Conservation (phyloP, 2,113 vertebrate species). For the Hylia prasina region DNA sequence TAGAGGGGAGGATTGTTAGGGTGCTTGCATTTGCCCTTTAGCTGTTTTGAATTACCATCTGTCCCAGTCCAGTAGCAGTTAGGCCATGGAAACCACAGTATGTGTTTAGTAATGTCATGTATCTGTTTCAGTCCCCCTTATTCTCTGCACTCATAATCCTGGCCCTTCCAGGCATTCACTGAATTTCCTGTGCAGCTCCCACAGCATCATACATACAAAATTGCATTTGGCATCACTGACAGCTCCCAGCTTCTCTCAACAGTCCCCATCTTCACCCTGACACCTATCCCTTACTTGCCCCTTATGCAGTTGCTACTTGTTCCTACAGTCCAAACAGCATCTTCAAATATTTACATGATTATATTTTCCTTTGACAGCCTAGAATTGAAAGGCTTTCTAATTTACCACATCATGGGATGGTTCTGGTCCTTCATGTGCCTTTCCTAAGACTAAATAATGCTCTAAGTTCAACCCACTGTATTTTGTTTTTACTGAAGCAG, state of each 20-base stretch:
- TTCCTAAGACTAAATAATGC: background rate
- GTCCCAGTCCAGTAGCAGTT: background rate
- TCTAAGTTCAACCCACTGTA: background rate
- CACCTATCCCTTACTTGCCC: background rate
- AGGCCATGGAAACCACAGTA: background rate
- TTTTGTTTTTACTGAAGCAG: background rate
- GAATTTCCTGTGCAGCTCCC: background rate
- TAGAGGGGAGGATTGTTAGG: background rate
- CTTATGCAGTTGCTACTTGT: background rate
- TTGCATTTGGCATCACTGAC: background rate
- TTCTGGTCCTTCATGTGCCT: background rate
- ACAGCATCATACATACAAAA: rapidly evolving
- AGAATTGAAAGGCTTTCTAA: background rate
- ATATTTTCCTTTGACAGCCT: background rate
- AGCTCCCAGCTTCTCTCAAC: background rate
- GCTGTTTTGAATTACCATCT: background rate
- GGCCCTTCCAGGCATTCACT: background rate
- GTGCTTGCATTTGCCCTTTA: background rate
- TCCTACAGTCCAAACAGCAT: background rate
- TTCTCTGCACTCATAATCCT: background rate
- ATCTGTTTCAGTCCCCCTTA: background rate
- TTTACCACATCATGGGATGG: rapidly evolving
- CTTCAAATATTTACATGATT: background rate
- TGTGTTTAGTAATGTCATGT: background rate
- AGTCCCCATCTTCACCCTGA: background rate